phyloP scores from a whole-genome alignment of 2,888 invertebrate species.

The Nemotelus nigrinus region DNA sequence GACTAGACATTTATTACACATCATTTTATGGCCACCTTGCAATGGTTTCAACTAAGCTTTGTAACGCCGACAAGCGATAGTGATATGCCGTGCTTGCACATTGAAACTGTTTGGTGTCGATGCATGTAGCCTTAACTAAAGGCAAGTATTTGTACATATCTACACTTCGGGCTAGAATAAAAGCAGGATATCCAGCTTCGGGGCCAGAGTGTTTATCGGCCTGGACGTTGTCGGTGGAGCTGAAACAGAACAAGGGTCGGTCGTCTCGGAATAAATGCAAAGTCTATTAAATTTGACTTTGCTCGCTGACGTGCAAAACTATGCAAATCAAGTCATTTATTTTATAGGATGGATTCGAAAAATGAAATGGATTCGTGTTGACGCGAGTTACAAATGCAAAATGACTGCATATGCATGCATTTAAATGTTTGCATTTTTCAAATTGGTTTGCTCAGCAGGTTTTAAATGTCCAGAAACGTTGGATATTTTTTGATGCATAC shows the following conservation, averaged over 20 bases:
- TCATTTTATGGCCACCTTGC: conserved; percentile 36
- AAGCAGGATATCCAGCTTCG: conserved; percentile 16
- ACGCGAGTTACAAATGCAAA: not conserved
- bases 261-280: not conserved
- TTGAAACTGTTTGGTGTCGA: too few relatives aligned
- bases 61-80: not conserved
- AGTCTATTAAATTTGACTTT: conserved; percentile 25
- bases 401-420: too few relatives aligned
- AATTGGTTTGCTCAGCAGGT: too few relatives aligned
- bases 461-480: too few relatives aligned
- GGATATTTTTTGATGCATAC: too few relatives aligned
- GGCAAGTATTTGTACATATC: too few relatives aligned
- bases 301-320: conserved; percentile 26
- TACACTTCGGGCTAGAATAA: too few relatives aligned
- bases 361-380: not conserved
- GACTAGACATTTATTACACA: conserved; percentile 38
- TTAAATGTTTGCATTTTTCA: too few relatives aligned
- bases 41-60: conserved; percentile 9
- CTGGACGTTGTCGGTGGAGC: too few relatives aligned
- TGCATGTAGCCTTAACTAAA: too few relatives aligned
- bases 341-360: not conserved
- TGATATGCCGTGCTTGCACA: not conserved
- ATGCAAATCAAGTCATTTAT: conserved; percentile 34
- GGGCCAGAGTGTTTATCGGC: too few relatives aligned
- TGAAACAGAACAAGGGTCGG: not conserved